Base-by-base conservation (phyloP, 2,113 vertebrate species). In the Tichodroma muraria region DNA sequence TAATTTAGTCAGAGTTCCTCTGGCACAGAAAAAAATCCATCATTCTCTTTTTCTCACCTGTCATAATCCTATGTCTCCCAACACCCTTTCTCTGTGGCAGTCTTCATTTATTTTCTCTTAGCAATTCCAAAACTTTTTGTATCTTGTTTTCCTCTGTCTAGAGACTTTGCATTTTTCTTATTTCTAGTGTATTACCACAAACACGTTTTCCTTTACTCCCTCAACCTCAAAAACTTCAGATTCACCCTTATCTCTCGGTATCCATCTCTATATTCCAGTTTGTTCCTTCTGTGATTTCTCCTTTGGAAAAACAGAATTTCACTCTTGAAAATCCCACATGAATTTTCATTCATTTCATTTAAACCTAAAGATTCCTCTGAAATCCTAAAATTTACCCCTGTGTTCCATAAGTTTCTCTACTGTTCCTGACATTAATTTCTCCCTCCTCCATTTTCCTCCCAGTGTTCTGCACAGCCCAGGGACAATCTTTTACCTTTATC, bases 1-100 rank as follows among this genome's bases (percentile, higher is more conserved):
- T 92, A 81, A 94, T 93, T 88, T 81, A 89, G 64, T 72, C 77
- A 57, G 82, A 92, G 79, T 56, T 91, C 38, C 56, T 73, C 79
- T 64, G 52, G 79, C 82, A 92, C 40, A 66, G 78, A 28, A 85
- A 61, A 92, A 59, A 37, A 0, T 4, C 4, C 76, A 73, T 85
- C 79, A 83, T n/a, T 70, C 71, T 30, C 14, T n/a, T 94, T 80
- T 78, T 91, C 83, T 92, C 72, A 93, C 91, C 94, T 92, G 89
- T 96, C 90, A 93, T 40, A 90, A 75, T 80, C 56, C 53, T 53
- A 8, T 44, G 28, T 54, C 72, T 91, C 87, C 78, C 85, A 86
- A 45, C 35, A 72, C 7, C 21, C 27, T 57, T 56, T 59, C 56
- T 82, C 45, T 57, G 28, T 81, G 49, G 68, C 57, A 82, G 85